phyloP scores from a whole-genome alignment of 2,797 vertebrate species.

The Euphonia xanthogaster region DNA sequence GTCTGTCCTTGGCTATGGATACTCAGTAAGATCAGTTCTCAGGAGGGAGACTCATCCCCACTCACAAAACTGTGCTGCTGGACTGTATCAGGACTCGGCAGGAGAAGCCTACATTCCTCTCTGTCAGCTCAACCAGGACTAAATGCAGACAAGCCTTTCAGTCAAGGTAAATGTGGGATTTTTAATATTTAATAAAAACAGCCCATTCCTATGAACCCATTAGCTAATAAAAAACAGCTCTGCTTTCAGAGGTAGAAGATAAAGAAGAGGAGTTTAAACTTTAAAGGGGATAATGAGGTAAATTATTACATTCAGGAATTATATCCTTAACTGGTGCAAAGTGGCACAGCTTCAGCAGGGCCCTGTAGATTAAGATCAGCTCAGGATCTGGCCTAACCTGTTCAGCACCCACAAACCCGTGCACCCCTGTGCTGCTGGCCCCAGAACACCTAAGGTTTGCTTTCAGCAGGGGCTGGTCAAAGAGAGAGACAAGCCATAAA shows the following conservation, averaged over 20 bases:
- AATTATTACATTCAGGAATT: slow-evolving; percentile 59
- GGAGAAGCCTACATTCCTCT: slow-evolving; percentile 8
- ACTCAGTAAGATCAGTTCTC: background rate
- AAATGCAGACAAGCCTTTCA: slow-evolving; percentile 44
- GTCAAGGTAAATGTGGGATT: slow-evolving; percentile 45
- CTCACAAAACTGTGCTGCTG: background rate
- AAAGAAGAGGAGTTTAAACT: slow-evolving; percentile 59
- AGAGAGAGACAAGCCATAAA: background rate
- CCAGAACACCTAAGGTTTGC: background rate
- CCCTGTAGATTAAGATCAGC: background rate
- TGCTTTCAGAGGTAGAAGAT: slow-evolving; percentile 45
- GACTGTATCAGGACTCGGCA: slow-evolving; percentile 54
- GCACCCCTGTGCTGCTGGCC: background rate
- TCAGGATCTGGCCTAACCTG: slow-evolving; percentile 18
- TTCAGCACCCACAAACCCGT: background rate
- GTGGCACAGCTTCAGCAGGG: slow-evolving; percentile 3
- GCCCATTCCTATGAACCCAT: slow-evolving; percentile 42
- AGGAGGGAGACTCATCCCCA: background rate
- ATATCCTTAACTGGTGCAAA: background rate
- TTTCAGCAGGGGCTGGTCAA: slow-evolving; percentile 34
- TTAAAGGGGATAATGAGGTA: slow-evolving; percentile 57
- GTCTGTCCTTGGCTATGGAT: background rate
- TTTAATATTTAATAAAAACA: slow-evolving; percentile 74
- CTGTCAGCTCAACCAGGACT: slow-evolving; percentile 55
- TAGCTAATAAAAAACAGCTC: slow-evolving; percentile 49